Percentiles rank a stretch among this genome's conserved stretches.
These are phyloP conservation scores for Pyrocephalus nanus DNA, from an alignment of 2,797 vertebrate genomes.

Conservation along the genomic window DNA sequence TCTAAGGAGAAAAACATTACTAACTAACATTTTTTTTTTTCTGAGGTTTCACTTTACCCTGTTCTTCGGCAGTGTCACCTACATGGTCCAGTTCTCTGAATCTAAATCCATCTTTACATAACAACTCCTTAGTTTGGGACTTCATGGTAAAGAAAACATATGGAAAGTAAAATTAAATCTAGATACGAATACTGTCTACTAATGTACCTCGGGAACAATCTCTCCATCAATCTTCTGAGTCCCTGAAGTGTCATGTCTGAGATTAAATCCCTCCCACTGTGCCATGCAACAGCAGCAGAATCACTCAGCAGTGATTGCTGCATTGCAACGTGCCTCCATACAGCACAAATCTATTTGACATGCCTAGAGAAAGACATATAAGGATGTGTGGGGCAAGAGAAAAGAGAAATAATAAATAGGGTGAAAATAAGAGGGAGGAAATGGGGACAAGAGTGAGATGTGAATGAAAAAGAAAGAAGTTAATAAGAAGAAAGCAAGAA, in stretches of 20 bases:
- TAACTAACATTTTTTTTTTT: neutral
- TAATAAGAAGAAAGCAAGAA: neutral
- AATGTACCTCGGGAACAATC: neutral
- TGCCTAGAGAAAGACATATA: neutral
- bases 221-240: neutral
- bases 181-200: neutral
- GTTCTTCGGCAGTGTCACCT: neutral
- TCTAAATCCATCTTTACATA: conserved; percentile 25
- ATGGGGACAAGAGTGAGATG: neutral
- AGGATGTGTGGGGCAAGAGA: neutral
- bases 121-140: neutral
- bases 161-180: neutral
- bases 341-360: neutral
- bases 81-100: neutral
- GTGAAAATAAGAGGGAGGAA: neutral
- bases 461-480: neutral
- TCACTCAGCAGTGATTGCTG: neutral
- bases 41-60: neutral
- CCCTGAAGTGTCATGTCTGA: neutral
- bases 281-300: neutral
- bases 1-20: neutral
- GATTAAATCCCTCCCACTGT: conserved; percentile 32
- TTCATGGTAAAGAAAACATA: conserved; percentile 3
- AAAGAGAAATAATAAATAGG: neutral
- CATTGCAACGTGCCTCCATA: neutral